These are phyloP conservation scores for Drusus annulatus DNA, from an alignment of 1,140 invertebrate species.

Conservation along the genomic window DNA sequence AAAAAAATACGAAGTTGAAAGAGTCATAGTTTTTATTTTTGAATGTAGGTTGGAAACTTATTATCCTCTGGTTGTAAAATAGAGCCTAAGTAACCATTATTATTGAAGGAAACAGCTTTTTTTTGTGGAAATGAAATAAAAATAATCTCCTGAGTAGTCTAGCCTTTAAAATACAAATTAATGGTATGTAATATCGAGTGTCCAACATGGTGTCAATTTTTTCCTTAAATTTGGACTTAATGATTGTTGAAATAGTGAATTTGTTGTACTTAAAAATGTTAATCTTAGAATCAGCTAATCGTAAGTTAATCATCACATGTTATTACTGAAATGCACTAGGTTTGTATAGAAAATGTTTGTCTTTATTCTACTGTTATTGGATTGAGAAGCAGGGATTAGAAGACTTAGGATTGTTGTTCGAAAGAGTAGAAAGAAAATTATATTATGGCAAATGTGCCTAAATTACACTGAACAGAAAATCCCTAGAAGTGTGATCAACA, in stretches of 20 bases:
- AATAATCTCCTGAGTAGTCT: no score
- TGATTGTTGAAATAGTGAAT: background rate
- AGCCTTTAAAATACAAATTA: no score
- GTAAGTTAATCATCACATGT: constrained; percentile 28
- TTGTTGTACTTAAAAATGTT: constrained; percentile 35
- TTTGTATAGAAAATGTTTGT: constrained; percentile 27
- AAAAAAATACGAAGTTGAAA: no score
- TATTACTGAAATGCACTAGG: constrained; percentile 25
- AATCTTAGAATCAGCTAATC: constrained; percentile 18
- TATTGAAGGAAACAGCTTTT: background rate
- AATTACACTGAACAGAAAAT: background rate
- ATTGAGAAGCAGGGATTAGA: constrained; percentile 20
- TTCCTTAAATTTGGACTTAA: no score
- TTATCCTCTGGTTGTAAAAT: no score
- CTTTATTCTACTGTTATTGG: constrained; percentile 29
- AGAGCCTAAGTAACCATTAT: no score
- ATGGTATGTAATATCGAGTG: no score
- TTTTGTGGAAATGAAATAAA: no score
- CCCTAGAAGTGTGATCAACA: background rate
- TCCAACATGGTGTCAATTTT: background rate
- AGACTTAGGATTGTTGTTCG: background rate
- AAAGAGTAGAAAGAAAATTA: background rate
- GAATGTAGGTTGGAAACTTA: no score
- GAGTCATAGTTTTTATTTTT: no score
- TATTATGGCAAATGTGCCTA: background rate